Percentiles rank a stretch among this genome's conserved stretches.
Conservation (phyloP, 2,797 vertebrate genomes). For the Botia almorhae region DNA sequence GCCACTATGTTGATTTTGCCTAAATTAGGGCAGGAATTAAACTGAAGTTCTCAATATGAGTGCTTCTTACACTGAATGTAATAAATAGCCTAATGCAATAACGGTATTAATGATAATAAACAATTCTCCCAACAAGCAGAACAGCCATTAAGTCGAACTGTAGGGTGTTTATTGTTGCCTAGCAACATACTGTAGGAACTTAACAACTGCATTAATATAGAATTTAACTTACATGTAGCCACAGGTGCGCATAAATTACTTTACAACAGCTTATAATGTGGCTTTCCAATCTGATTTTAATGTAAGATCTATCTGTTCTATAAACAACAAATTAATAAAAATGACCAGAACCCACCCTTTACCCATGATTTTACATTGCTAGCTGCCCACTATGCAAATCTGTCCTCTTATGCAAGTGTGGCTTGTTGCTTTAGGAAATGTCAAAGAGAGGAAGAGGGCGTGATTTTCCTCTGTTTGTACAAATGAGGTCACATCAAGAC, state of each 20-base stretch:
- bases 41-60: neutral
- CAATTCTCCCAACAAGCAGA: no score
- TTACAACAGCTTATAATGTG: constrained; percentile 7
- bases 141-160: neutral
- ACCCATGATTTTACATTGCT: no score
- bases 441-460: constrained; percentile 37
- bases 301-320: constrained; percentile 1
- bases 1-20: neutral
- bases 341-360: no score
- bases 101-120: no score
- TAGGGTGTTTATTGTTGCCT: neutral
- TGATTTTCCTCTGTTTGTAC: constrained; percentile 46
- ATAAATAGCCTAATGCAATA: no score
- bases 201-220: neutral
- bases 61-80: no score
- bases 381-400: constrained; percentile 43
- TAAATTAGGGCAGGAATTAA: neutral
- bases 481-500: constrained; percentile 61
- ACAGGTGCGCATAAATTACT: neutral
- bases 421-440: constrained; percentile 52
- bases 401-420: constrained; percentile 38
- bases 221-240: neutral
- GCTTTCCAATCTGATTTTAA: neutral
- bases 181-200: no score
- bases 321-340: constrained; percentile 18